Conservation (phyloP, 2,797 vertebrate species). For the Capromys pilorides region DNA sequence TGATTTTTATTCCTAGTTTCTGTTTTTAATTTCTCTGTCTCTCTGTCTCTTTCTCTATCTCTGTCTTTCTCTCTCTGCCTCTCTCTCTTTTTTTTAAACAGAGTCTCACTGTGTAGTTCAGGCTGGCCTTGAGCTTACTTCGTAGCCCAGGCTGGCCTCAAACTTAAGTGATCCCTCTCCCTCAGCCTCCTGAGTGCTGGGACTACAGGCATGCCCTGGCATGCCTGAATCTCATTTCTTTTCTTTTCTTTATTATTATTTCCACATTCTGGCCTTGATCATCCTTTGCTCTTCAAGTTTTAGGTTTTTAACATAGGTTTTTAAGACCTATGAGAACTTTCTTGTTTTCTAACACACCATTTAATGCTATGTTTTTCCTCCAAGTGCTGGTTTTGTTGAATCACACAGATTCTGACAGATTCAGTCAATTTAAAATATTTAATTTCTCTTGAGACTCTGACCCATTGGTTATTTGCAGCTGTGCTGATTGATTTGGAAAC, state of each 20-base stretch:
- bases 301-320: neutral
- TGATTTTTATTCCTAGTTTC: neutral
- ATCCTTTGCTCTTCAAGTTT: neutral
- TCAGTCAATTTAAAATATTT: slow-evolving; percentile 5
- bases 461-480: neutral
- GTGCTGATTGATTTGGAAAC: slow-evolving; percentile 6
- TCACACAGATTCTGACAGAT: neutral
- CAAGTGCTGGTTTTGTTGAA: neutral
- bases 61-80: too few species aligned
- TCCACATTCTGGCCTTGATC: neutral
- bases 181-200: too few species aligned
- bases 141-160: too few species aligned
- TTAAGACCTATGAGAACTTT: neutral
- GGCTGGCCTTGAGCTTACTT: too few species aligned
- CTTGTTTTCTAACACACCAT: neutral
- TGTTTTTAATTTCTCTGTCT: neutral
- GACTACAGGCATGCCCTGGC: too few species aligned
- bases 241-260: neutral
- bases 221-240: neutral
- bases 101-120: too few species aligned
- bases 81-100: too few species aligned
- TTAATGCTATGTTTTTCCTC: slow-evolving; percentile 10
- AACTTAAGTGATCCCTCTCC: too few species aligned
- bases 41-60: too few species aligned
- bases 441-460: neutral